Evolutionary conservation across 2,113 vertebrate species (phyloP), one percentile per base, ranked within the genome.

Genomic region (Nothoprocta perdicaria): DNA sequence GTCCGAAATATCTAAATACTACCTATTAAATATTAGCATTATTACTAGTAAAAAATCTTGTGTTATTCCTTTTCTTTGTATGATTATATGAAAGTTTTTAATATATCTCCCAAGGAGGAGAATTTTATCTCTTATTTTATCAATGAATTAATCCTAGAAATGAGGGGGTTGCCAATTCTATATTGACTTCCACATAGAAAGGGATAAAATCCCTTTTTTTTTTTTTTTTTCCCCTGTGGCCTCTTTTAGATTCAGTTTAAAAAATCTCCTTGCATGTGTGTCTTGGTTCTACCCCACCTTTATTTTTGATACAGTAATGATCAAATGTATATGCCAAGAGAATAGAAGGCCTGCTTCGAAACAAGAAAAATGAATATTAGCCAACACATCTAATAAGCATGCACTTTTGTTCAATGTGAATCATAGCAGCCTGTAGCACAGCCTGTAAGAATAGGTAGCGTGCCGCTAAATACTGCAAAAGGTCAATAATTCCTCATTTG

Each of bases 381-480:
- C 50, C 35, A 77, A 55, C 8, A 80, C 52, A 89, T 19, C 14
- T 60, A 83, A 89, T 79, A 85, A 89, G 41, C 31, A 46, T 10
- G 11, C 24, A 67, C 22, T 89, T 88, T 12, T 38, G 14, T 63
- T 35, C 55, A 50, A 50, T 22, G 55, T 55, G 82, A 85, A 57
- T 87, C 79, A 69, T 46, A 41, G 12, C 68, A 75, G 69, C 61
- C 85, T 74, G n/a, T 18, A 63, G 65, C 3, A 60, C 46, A 63
- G 57, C 61, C 69, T 80, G 85, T 68, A 83, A 75, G 73, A 92
- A 80, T 38, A 92, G 46, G 61, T 68, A 91, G 15, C 27, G 63
- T 21, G 38, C 73, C 61, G 76, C 69, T 62, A 94, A 93, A 91
- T 55, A 43, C 72, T 74, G 31, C 92, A 65, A 91, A 96, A 86